Evolutionary conservation across 1,140 invertebrate genomes (phyloP).

Genomic region (Apolygus lucorum): DNA sequence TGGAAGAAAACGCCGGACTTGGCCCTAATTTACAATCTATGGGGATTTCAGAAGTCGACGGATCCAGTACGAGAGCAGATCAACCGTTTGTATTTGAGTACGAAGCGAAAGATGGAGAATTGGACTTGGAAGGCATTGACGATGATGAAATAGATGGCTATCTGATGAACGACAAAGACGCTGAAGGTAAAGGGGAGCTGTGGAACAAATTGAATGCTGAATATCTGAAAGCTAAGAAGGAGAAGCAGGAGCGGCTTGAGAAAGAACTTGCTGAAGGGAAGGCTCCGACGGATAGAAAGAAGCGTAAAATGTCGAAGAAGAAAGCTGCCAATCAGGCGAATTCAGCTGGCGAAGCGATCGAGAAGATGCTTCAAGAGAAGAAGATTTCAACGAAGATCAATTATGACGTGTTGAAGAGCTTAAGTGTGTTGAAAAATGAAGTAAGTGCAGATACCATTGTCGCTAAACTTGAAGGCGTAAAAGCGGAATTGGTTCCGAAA

Average conservation of each 20-base stretch:
- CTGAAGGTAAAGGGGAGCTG: slow-evolving; percentile 62
- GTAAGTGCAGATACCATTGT: slow-evolving; percentile 28
- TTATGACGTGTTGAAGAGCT: slow-evolving; percentile 87
- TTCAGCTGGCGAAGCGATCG: slow-evolving; percentile 83
- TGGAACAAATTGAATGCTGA: slow-evolving; percentile 79
- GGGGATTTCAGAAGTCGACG: slow-evolving; percentile 22
- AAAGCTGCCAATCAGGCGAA: slow-evolving; percentile 56
- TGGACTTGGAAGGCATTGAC: slow-evolving; percentile 73
- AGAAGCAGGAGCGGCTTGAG: slow-evolving; percentile 65
- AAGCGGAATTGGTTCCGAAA: slow-evolving; percentile 24
- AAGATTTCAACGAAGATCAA: slow-evolving; percentile 95
- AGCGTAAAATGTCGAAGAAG: slow-evolving; percentile 48
- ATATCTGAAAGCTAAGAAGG: slow-evolving; percentile 74
- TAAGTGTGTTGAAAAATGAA: slow-evolving; percentile 47
- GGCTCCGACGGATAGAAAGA: slow-evolving; percentile 62
- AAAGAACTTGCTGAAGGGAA: slow-evolving; percentile 70
- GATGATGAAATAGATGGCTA: slow-evolving; percentile 81
- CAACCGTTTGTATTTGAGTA: neutral
- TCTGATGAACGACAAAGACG: slow-evolving; percentile 74
- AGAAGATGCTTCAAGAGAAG: slow-evolving; percentile 90
- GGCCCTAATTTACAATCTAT: slow-evolving; percentile 19
- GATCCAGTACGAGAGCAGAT: slow-evolving; percentile 33
- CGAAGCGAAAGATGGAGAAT: slow-evolving; percentile 45
- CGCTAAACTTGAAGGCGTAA: slow-evolving; percentile 28
- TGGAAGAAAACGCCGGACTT: slow-evolving; percentile 18